Evolutionary conservation across 2,113 vertebrate species (phyloP).

Genomic region (Papio anubis): DNA sequence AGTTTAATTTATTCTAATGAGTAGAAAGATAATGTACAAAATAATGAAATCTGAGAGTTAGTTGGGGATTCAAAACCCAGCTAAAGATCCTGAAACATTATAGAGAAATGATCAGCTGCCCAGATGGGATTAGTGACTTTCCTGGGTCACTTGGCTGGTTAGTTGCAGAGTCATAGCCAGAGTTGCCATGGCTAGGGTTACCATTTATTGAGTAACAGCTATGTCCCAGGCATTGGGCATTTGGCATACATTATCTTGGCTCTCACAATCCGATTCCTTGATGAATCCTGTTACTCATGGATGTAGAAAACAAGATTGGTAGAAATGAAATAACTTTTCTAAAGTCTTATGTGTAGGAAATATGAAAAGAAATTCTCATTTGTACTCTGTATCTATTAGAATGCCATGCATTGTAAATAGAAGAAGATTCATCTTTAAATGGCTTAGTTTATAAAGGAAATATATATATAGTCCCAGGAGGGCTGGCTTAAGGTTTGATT

Average conservation of each 20-base stretch:
- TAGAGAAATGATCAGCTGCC: neutral
- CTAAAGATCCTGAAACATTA: neutral
- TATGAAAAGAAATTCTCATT: neutral
- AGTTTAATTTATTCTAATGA: slow-evolving; percentile 36
- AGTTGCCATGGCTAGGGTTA: neutral
- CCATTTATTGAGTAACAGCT: neutral
- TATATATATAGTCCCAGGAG: neutral
- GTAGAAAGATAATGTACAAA: slow-evolving; percentile 26
- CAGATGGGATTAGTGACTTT: neutral
- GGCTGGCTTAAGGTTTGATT: neutral
- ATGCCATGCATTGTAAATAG: neutral
- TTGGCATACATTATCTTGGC: neutral
- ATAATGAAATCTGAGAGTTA: neutral
- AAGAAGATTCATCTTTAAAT: neutral
- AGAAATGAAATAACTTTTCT: neutral
- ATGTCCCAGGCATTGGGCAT: neutral
- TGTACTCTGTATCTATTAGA: neutral
- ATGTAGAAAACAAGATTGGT: neutral
- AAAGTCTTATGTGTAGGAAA: neutral
- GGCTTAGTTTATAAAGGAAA: neutral
- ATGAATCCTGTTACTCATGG: neutral
- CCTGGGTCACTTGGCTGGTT: neutral
- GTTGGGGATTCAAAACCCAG: neutral
- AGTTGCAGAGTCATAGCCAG: neutral
- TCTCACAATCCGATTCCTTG: neutral